Percentiles rank a stretch among this genome's conserved stretches.
Conservation (phyloP, 2,888 invertebrate genomes). For the Sesamia inferens region DNA sequence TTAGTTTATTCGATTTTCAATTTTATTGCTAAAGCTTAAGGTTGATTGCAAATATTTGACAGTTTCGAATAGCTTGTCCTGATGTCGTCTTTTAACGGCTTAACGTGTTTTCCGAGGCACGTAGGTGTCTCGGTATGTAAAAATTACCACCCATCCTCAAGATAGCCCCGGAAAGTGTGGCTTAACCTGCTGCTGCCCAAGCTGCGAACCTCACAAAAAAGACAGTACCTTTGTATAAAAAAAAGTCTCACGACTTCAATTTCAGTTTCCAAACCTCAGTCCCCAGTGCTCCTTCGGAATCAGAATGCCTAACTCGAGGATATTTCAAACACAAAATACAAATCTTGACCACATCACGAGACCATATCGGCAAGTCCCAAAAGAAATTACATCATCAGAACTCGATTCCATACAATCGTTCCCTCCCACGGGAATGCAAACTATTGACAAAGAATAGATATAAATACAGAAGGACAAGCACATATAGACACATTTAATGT, state of each 20-base stretch:
- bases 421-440: constrained; percentile 31
- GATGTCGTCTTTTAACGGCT: too few species aligned
- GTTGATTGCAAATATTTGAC: too few species aligned
- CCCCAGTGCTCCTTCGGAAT: neutral
- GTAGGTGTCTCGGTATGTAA: neutral
- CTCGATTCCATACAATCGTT: constrained; percentile 39
- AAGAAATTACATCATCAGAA: constrained; percentile 36
- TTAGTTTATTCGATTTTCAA: too few species aligned
- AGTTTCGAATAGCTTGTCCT: too few species aligned
- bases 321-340: neutral
- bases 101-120: neutral
- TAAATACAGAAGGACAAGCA: neutral
- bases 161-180: neutral
- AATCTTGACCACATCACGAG: constrained; percentile 12
- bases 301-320: neutral
- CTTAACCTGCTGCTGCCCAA: neutral
- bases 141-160: neutral
- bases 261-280: neutral
- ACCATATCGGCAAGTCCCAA: constrained; percentile 20
- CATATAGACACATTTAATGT: neutral
- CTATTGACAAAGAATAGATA: constrained; percentile 12
- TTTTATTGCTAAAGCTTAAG: too few species aligned
- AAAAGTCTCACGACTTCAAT: neutral
- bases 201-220: too few species aligned
- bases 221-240: neutral